Evolutionary conservation across 2,113 vertebrate species (phyloP).

Genomic region (Blennius ocellaris): DNA sequence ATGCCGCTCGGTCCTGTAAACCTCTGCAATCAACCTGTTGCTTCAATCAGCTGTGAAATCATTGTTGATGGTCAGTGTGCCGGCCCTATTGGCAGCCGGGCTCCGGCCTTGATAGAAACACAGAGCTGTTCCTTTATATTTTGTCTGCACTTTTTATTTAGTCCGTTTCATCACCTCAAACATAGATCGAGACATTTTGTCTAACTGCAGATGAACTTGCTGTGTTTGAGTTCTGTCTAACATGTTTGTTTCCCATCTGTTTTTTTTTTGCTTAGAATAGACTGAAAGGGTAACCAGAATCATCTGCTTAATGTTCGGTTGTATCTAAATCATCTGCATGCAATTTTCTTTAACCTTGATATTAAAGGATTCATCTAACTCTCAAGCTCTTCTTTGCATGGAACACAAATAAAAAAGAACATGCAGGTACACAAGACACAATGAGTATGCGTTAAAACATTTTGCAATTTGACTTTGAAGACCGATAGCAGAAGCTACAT

Average conservation of each 20-base stretch:
- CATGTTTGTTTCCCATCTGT: too few relatives aligned
- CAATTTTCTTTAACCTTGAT: background rate
- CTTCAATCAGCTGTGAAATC: background rate
- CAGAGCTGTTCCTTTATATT: too few relatives aligned
- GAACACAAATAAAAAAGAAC: background rate
- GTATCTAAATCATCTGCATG: too few relatives aligned
- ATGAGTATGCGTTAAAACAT: background rate
- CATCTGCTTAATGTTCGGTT: too few relatives aligned
- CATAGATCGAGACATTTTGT: too few relatives aligned
- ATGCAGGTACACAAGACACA: background rate
- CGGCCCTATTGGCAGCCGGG: background rate
- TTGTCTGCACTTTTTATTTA: too few relatives aligned
- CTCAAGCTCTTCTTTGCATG: background rate
- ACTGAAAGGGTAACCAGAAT: too few relatives aligned
- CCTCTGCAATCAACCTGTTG: background rate
- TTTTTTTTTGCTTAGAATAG: too few relatives aligned
- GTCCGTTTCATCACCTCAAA: too few relatives aligned
- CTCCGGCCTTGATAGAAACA: background rate
- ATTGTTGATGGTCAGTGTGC: background rate
- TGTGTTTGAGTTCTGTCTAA: too few relatives aligned
- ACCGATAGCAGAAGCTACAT: background rate
- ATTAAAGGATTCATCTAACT: background rate
- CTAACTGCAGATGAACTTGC: too few relatives aligned
- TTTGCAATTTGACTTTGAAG: too few relatives aligned
- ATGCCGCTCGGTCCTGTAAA: background rate